Percentiles rank a stretch among this genome's conserved stretches.
Evolutionary conservation across 2,113 vertebrate species (phyloP).

Genomic region (Scomber japonicus): DNA sequence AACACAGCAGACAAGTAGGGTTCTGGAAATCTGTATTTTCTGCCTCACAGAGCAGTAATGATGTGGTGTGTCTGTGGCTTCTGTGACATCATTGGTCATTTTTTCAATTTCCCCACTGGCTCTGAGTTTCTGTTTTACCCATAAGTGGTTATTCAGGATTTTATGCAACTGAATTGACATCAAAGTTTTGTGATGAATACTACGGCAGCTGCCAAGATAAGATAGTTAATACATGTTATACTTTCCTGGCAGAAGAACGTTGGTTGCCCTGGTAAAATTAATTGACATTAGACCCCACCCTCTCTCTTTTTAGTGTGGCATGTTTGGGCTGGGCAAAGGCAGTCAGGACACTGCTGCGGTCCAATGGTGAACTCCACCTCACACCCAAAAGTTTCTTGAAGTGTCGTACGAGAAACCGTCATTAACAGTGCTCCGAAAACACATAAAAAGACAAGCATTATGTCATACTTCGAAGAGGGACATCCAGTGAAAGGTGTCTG

Average conservation of each 20-base stretch:
- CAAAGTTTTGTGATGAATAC: slow-evolving; percentile 2
- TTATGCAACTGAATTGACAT: slow-evolving; percentile 21
- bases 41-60: slow-evolving; percentile 9
- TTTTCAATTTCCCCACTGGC: slow-evolving; percentile 29
- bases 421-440: slow-evolving; percentile 33
- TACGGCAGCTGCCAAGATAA: slow-evolving; percentile 37
- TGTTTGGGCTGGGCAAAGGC: slow-evolving; percentile 18
- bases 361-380: slow-evolving; percentile 37
- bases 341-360: slow-evolving; percentile 38
- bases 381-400: slow-evolving; percentile 28
- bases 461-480: slow-evolving; percentile 35
- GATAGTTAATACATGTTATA: not conserved
- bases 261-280: slow-evolving; percentile 43
- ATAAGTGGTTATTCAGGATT: slow-evolving; percentile 23
- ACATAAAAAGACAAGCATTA: slow-evolving; percentile 48
- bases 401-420: slow-evolving; percentile 9
- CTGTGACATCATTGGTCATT: slow-evolving; percentile 26
- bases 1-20: not conserved
- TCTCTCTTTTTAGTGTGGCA: slow-evolving; percentile 40
- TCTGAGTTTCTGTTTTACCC: slow-evolving; percentile 1
- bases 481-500: slow-evolving; percentile 65
- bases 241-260: slow-evolving; percentile 30
- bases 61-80: slow-evolving; percentile 44
- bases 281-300: slow-evolving; percentile 42
- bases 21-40: slow-evolving; percentile 27